Percentiles rank a stretch among this genome's conserved stretches.
phyloP scores from a whole-genome alignment of 2,797 vertebrate genomes.

The Sebastes aleutianus region DNA sequence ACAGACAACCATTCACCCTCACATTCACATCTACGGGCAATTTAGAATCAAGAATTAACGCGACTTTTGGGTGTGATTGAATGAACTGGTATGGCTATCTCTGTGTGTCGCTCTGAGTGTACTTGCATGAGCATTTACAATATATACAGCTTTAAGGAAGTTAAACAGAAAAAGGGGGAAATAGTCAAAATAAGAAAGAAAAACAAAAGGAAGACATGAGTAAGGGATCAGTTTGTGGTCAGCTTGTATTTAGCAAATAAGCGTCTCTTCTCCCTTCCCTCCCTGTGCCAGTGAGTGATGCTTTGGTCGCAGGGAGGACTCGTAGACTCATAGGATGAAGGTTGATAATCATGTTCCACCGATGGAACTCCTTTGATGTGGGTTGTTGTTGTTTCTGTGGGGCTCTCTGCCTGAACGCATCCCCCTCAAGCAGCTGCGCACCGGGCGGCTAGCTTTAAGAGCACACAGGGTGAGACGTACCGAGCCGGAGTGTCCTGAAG shows the following conservation, averaged over 20 bases:
- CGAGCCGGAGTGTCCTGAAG: conserved; percentile 20
- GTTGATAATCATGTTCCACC: conserved; percentile 66
- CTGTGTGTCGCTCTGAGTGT: background rate
- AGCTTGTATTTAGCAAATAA: conserved; percentile 44
- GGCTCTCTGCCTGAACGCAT: conserved; percentile 57
- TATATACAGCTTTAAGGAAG: background rate
- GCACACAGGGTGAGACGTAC: conserved; percentile 6
- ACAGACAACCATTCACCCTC: no score
- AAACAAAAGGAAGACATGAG: conserved; percentile 29
- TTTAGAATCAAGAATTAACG: background rate
- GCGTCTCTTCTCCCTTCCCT: conserved; percentile 34
- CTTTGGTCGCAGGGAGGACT: conserved; percentile 56
- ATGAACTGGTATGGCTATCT: background rate
- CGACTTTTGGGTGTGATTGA: background rate
- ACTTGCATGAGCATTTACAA: background rate
- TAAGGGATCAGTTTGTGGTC: conserved; percentile 45
- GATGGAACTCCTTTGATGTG: conserved; percentile 75
- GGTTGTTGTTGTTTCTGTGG: conserved; percentile 68
- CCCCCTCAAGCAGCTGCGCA: conserved; percentile 69
- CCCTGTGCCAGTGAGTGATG: conserved; percentile 52
- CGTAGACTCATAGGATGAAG: conserved; percentile 51
- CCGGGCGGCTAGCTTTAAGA: conserved; percentile 29
- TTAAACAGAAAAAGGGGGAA: background rate
- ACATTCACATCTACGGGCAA: no score
- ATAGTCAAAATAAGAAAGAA: conserved; percentile 13